Evolutionary conservation across 1,140 invertebrate genomes (phyloP).

Genomic region (Schlechtendalia chinensis): DNA sequence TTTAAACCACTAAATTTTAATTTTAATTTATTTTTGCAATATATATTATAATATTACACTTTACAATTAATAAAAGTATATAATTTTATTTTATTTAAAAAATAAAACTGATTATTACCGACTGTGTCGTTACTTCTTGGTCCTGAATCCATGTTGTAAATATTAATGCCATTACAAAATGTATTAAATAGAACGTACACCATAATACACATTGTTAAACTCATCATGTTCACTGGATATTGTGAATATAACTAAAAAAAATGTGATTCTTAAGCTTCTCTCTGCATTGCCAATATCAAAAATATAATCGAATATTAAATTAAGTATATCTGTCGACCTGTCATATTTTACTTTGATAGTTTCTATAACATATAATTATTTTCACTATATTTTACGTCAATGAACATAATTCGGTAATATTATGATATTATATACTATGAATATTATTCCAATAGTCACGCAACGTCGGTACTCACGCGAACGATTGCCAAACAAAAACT

Average conservation of each 20-base stretch:
- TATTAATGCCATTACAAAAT: conserved; percentile 8
- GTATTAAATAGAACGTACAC: not conserved
- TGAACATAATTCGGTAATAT: not conserved
- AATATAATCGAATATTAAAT: conserved; percentile 30
- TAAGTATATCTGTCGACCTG: not conserved
- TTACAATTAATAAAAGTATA: no score
- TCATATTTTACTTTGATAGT: not conserved
- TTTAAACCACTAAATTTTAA: no score
- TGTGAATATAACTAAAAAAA: not conserved
- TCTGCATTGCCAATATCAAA: not conserved
- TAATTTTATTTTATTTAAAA: not conserved
- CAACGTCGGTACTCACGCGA: not conserved
- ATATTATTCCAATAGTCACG: not conserved
- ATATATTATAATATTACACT: no score
- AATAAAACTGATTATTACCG: conserved; percentile 20
- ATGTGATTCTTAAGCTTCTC: not conserved
- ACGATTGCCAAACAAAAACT: not conserved
- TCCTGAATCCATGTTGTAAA: conserved; percentile 10
- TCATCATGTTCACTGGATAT: not conserved
- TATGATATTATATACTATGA: not conserved
- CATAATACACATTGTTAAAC: not conserved
- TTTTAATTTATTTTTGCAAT: no score
- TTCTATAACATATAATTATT: not conserved
- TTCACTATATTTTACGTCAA: not conserved
- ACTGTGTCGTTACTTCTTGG: conserved; percentile 35